These are phyloP conservation scores for Aricia agestis DNA, from an alignment of 1,140 invertebrate genomes.

Conservation along the genomic window DNA sequence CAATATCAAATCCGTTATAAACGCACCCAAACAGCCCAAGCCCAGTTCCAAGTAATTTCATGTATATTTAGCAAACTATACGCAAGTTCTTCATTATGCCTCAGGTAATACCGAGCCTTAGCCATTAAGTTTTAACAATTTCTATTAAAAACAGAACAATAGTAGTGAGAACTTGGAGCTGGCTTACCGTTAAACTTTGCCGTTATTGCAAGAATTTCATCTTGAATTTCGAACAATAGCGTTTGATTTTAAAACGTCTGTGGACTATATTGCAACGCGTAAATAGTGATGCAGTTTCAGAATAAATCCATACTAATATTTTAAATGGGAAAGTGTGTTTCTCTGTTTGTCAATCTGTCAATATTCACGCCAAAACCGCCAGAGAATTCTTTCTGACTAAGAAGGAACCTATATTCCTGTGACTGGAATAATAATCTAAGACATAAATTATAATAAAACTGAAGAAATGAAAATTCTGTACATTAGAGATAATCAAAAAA, in stretches of 20 bases:
- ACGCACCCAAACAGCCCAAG: too few species aligned
- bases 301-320: too few species aligned
- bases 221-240: not conserved
- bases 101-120: not conserved
- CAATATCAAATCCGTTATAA: too few species aligned
- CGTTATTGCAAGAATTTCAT: not conserved
- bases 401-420: too few species aligned
- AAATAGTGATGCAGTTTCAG: not conserved
- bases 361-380: too few species aligned
- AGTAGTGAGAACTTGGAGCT: not conserved
- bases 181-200: not conserved
- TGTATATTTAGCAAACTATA: not conserved
- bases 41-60: not conserved
- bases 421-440: too few species aligned
- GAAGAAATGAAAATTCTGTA: too few species aligned
- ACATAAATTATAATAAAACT: too few species aligned
- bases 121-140: not conserved
- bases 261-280: not conserved
- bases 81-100: not conserved
- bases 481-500: too few species aligned
- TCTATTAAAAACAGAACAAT: slow-evolving; percentile 1
- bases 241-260: not conserved
- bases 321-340: too few species aligned
- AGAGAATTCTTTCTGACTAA: too few species aligned
- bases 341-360: too few species aligned